A percentile compares a stretch with the other conserved stretches of the same genome.
These are phyloP conservation scores for Cavia aperea DNA, from an alignment of 2,113 vertebrate genomes.

Conservation along the genomic window DNA sequence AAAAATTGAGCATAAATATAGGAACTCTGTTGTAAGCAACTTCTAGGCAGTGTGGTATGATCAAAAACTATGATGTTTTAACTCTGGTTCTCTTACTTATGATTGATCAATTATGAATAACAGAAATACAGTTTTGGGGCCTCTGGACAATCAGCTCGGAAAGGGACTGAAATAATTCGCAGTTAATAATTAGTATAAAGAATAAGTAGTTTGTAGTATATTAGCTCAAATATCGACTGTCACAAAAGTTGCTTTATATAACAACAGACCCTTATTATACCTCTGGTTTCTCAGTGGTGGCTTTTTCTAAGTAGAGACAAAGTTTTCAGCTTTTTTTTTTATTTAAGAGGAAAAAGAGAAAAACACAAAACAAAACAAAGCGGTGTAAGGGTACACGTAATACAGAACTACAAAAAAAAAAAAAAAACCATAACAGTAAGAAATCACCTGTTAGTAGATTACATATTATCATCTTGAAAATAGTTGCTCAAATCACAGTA, in stretches of 20 bases:
- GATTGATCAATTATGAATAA: neutral
- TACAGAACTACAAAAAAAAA: too few species aligned
- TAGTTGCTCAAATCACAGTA: too few species aligned
- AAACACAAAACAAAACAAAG: too few species aligned
- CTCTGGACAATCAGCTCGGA: neutral
- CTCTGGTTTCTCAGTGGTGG: neutral
- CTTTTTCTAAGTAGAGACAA: neutral
- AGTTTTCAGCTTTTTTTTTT: too few species aligned
- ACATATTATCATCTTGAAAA: too few species aligned
- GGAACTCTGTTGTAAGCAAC: neutral
- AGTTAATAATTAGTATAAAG: neutral
- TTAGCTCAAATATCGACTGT: neutral
- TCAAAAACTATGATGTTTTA: neutral
- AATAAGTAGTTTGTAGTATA: neutral
- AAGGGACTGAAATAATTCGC: neutral
- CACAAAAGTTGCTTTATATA: neutral
- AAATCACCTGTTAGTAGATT: too few species aligned
- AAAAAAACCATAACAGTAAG: too few species aligned
- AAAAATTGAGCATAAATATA: neutral
- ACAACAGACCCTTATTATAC: rapidly evolving
- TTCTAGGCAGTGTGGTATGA: neutral
- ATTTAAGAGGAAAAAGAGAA: too few species aligned
- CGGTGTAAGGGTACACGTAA: too few species aligned
- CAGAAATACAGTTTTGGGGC: neutral
- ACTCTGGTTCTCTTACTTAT: neutral